phyloP scores from a whole-genome alignment of 2,888 invertebrate genomes.

The Aproaerema taeniolella region DNA sequence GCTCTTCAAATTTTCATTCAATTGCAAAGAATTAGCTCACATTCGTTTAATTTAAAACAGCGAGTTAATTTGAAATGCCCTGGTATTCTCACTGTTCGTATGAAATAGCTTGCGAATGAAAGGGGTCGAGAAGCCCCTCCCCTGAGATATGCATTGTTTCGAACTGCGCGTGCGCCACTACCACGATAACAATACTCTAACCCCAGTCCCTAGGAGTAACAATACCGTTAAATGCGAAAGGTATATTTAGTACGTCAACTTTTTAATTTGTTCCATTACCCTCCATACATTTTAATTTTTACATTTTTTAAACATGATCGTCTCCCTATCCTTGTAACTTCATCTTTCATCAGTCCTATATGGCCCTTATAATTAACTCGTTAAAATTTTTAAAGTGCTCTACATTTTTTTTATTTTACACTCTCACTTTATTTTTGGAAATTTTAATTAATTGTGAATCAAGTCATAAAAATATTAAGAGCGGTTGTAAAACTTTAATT shows the following conservation, averaged over 20 bases:
- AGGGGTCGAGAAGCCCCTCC: slow-evolving; percentile 39
- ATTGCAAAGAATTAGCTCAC: too few species aligned
- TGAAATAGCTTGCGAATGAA: too few species aligned
- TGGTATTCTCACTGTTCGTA: too few species aligned
- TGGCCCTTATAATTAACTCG: not conserved
- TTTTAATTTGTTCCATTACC: too few species aligned
- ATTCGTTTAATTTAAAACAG: too few species aligned
- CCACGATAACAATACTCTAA: slow-evolving; percentile 31
- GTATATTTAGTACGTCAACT: not conserved
- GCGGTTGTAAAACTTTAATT: slow-evolving; percentile 34
- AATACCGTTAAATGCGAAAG: slow-evolving; percentile 5
- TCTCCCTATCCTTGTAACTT: too few species aligned
- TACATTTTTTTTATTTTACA: slow-evolving; percentile 1
- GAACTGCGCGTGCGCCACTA: slow-evolving; percentile 34
- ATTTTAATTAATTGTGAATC: slow-evolving; percentile 8
- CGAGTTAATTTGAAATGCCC: too few species aligned
- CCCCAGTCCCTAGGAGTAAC: not conserved
- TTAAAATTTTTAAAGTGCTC: not conserved
- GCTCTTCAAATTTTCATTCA: too few species aligned
- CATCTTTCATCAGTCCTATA: not conserved
- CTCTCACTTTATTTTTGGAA: slow-evolving; percentile 6
- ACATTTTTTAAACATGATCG: not conserved
- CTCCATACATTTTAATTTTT: too few species aligned
- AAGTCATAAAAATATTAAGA: slow-evolving; percentile 13
- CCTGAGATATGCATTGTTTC: slow-evolving; percentile 37